Conservation (phyloP, 30 jellyfish, hydroid and myxozoan genomes). For the Sanderia malayensis region DNA sequence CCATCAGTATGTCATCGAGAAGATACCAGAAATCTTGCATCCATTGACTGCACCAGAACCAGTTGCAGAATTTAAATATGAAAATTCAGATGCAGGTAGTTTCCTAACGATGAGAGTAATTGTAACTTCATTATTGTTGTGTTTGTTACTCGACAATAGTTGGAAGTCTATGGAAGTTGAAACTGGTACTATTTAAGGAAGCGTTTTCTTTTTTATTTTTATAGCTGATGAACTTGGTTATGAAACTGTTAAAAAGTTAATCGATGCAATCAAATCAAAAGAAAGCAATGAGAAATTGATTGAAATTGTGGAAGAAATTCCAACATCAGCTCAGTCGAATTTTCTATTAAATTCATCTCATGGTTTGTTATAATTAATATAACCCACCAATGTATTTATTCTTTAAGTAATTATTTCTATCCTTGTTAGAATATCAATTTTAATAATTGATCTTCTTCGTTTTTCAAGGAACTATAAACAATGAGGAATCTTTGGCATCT, state of each 20-base stretch:
- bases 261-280: constrained; percentile 81
- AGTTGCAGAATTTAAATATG: constrained; percentile 86
- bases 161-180: no score
- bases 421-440: no score
- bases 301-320: constrained; percentile 60
- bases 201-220: background rate
- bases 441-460: background rate
- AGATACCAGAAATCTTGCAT: constrained; percentile 49
- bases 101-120: no score
- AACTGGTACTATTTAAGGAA: no score
- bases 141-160: no score
- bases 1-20: constrained; percentile 48
- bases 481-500: constrained; percentile 49
- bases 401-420: no score
- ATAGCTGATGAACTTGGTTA: constrained; percentile 77
- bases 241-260: constrained; percentile 66
- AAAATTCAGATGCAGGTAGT: constrained; percentile 50
- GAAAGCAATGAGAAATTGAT: constrained; percentile 51
- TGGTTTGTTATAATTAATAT: no score
- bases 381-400: no score
- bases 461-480: constrained; percentile 27
- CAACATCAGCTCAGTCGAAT: constrained; percentile 72
- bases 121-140: no score
- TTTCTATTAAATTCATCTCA: constrained; percentile 27
- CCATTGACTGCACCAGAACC: constrained; percentile 71